phyloP scores from a whole-genome alignment of 2,113 vertebrate species.

The Xyliphius kryptos region DNA sequence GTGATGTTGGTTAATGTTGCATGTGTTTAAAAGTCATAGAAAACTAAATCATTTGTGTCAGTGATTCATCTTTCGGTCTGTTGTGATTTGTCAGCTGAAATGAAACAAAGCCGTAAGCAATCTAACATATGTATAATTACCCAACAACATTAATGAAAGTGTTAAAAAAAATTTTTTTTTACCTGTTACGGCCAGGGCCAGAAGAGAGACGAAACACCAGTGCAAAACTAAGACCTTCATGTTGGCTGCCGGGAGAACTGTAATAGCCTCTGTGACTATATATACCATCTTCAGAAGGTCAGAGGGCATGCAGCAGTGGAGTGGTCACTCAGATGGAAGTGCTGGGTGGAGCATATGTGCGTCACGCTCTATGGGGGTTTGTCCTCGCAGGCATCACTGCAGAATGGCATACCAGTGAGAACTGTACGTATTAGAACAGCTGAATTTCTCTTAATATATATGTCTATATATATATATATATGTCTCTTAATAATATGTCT shows the following conservation, averaged over 20 bases:
- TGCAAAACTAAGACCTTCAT: conserved; percentile 66
- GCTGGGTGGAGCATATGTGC: conserved; percentile 42
- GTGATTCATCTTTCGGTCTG: too few relatives aligned
- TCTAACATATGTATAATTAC: not conserved
- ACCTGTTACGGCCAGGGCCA: conserved; percentile 65
- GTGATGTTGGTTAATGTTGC: too few relatives aligned
- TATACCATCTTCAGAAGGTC: conserved; percentile 66
- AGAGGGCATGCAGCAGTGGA: conserved; percentile 51
- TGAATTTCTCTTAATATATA: conserved; percentile 47
- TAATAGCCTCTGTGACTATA: conserved; percentile 58
- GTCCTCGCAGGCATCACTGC: conserved; percentile 38
- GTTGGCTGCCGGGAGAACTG: conserved; percentile 72
- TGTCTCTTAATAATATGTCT: too few relatives aligned
- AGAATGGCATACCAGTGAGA: conserved; percentile 42
- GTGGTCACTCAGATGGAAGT: conserved; percentile 43
- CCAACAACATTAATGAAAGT: conserved; percentile 2
- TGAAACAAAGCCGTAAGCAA: not conserved
- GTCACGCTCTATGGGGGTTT: too few relatives aligned
- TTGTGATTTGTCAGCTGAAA: too few relatives aligned
- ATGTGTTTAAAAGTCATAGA: too few relatives aligned
- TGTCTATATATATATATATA: too few relatives aligned
- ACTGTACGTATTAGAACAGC: conserved; percentile 44
- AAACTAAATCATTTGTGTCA: too few relatives aligned
- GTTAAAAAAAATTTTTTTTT: conserved; percentile 47
- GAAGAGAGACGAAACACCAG: conserved; percentile 64